phyloP scores from a whole-genome alignment of 2,888 invertebrate species.

The Acanthosoma haemorrhoidale region DNA sequence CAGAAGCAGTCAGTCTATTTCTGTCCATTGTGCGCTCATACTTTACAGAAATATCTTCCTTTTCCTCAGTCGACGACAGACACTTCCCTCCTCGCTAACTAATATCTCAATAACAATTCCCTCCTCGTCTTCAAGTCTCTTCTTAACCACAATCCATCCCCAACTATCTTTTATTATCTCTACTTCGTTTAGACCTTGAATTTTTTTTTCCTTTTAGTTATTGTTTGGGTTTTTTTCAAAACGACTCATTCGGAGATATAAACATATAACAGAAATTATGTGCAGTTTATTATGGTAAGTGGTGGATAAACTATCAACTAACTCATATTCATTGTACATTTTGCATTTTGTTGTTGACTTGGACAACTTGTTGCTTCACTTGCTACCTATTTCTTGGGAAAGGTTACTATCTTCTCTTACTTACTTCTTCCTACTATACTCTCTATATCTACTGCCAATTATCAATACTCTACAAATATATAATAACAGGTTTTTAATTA shows the following conservation, averaged over 20 bases:
- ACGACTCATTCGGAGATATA: not conserved
- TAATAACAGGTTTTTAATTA: no score
- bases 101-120: no score
- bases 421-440: not conserved
- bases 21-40: slow-evolving; percentile 35
- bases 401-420: slow-evolving; percentile 16
- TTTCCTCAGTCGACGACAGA: slow-evolving; percentile 9
- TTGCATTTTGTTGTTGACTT: slow-evolving; percentile 8
- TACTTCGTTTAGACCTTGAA: no score
- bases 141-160: no score
- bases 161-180: no score
- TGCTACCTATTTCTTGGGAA: not conserved
- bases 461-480: no score
- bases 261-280: slow-evolving; percentile 12
- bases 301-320: not conserved
- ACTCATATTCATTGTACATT: not conserved
- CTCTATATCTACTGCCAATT: no score
- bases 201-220: no score
- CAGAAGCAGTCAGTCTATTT: slow-evolving; percentile 32
- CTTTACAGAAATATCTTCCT: slow-evolving; percentile 34
- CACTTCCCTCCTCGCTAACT: slow-evolving; percentile 2
- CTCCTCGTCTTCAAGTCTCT: no score
- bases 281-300: slow-evolving; percentile 26
- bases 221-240: no score
- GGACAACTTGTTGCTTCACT: slow-evolving; percentile 26